Evolutionary conservation across 2,113 vertebrate genomes (phyloP).

Genomic region (Coreoperca whiteheadi): DNA sequence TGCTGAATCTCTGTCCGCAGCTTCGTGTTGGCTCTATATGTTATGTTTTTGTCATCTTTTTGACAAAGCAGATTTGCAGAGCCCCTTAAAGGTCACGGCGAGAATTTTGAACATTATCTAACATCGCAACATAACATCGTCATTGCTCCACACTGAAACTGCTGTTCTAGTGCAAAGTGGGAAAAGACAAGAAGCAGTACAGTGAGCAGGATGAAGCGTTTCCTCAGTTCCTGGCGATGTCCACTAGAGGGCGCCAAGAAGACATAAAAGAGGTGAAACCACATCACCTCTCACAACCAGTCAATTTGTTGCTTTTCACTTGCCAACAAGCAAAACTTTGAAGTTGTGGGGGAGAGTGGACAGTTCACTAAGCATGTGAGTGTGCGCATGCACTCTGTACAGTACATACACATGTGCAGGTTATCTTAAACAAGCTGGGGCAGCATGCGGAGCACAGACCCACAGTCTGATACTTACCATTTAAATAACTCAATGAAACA

Average conservation of each 20-base stretch:
- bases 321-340: conserved; percentile 19
- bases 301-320: conserved; percentile 18
- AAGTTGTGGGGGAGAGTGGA: background rate
- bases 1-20: too few relatives aligned
- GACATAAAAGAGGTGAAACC: conserved; percentile 35
- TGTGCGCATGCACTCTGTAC: background rate
- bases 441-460: conserved; percentile 11
- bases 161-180: background rate
- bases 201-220: background rate
- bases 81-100: too few relatives aligned
- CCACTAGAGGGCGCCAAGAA: conserved; percentile 58
- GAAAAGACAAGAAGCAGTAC: background rate
- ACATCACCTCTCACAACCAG: conserved; percentile 1
- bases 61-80: too few relatives aligned
- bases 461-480: conserved; percentile 17
- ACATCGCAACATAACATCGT: background rate
- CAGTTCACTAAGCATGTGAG: background rate
- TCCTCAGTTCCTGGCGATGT: background rate
- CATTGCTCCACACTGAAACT: too few relatives aligned
- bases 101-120: too few relatives aligned
- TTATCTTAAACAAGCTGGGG: conserved; percentile 23
- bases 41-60: too few relatives aligned
- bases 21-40: too few relatives aligned
- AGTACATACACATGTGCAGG: background rate
- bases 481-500: conserved; percentile 50